Evolutionary conservation across 2,113 vertebrate genomes (phyloP).

Genomic region (Etheostoma cragini): DNA sequence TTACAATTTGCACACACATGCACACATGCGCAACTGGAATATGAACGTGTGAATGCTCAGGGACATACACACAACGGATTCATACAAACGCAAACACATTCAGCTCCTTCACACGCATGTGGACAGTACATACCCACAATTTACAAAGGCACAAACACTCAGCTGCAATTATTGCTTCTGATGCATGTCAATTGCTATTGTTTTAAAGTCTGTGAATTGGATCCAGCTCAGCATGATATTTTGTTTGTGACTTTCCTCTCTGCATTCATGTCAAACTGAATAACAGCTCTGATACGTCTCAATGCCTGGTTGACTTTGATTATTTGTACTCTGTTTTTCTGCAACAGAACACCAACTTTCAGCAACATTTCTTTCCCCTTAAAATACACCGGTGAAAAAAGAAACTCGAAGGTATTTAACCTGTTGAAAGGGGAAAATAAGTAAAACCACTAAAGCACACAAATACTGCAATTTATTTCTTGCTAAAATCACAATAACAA

Average conservation of each 20-base stretch:
- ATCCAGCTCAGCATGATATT: slow-evolving; percentile 53
- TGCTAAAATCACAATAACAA: background rate
- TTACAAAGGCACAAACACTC: slow-evolving; percentile 70
- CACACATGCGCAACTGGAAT: slow-evolving; percentile 62
- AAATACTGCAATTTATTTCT: background rate
- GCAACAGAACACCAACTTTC: slow-evolving; percentile 11
- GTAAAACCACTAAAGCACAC: background rate
- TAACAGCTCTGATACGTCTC: slow-evolving; percentile 45
- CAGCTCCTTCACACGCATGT: slow-evolving; percentile 59
- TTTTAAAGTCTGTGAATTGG: slow-evolving; percentile 71
- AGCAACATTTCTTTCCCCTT: background rate
- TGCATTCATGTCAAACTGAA: slow-evolving; percentile 44
- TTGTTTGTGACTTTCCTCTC: slow-evolving; percentile 54
- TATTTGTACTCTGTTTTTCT: slow-evolving; percentile 23
- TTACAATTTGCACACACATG: slow-evolving; percentile 81
- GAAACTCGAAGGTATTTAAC: background rate
- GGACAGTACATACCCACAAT: slow-evolving; percentile 64
- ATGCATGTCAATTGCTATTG: slow-evolving; percentile 78
- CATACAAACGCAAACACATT: slow-evolving; percentile 36
- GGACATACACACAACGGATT: slow-evolving; percentile 42
- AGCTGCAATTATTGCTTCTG: slow-evolving; percentile 71
- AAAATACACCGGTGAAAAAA: background rate
- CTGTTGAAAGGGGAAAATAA: background rate
- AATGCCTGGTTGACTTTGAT: slow-evolving; percentile 33
- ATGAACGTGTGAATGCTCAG: slow-evolving; percentile 59